Base-by-base conservation (phyloP, 2,888 invertebrate genomes). In the Dasypogon diadema region DNA sequence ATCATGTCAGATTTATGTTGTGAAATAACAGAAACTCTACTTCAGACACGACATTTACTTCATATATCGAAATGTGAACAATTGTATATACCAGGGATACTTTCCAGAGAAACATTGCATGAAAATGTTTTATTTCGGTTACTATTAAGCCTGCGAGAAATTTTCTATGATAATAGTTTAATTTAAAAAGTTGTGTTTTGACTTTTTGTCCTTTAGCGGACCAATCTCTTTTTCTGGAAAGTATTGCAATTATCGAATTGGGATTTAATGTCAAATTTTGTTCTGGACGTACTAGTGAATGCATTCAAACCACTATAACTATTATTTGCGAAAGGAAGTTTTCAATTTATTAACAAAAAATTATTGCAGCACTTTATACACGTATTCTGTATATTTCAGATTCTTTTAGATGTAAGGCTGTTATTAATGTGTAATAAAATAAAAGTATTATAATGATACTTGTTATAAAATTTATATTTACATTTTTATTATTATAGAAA, bases 391-490 rank as follows among this genome's bases (percentile, higher is more conserved):
- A 60, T 37, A 60, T 60, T 60, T 60, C 60, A 65, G 46, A 46
- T 65, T 65, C 22, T 24, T 65, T 70, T 70, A 70, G 51, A 54
- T 54, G 54, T 70, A 70, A 70, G 70, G 54, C 37, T 70, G 70
- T 70, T 70, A 54, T 54, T 54, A 70, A 70, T 70, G 30, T 70
- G 18, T 70, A 54, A 70, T 70, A 70, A 70, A 56, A 54, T 54
- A 22, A 16, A 70, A 70, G 70, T 70, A 70, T 70, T 70, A 70
- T 68, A 34, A 54, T 54, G 70, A 34, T 70, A 70, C 70, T 70
- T 70, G 70, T 70, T 70, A 70, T 68, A 70, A 54, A 51, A 30
- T 70, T 70, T 70, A 70, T 68, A 46, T 68, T 68, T 68, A 48
- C 30, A 70, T 30, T 70, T 70, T 54, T 70, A 54, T 70, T 54